Evolutionary conservation across 2,797 vertebrate genomes (phyloP).

Genomic region (Eupleurogrammus muticus): DNA sequence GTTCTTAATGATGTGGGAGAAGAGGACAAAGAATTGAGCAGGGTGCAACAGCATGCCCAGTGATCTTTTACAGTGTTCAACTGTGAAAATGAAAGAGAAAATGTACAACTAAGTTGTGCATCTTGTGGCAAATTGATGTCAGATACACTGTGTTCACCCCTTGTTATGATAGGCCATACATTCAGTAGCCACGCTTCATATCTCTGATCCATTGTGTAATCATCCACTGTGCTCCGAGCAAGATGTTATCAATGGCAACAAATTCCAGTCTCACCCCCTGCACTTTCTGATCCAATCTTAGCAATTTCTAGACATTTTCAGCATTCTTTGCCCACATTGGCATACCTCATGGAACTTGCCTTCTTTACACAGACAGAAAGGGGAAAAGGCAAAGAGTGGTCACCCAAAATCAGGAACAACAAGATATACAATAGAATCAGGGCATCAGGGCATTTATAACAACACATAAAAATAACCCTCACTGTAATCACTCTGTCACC

Average conservation of each 20-base stretch:
- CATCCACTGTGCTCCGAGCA: constrained; percentile 5
- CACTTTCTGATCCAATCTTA: constrained; percentile 44
- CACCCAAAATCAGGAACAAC: constrained; percentile 35
- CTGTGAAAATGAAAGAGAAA: constrained; percentile 4
- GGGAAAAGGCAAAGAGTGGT: constrained; percentile 52
- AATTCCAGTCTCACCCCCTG: constrained; percentile 61
- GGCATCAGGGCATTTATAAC: no score
- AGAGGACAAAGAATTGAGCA: constrained; percentile 23
- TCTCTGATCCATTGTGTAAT: constrained; percentile 28
- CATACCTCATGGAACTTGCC: constrained; percentile 56
- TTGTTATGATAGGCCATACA: constrained; percentile 3
- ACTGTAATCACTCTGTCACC: no score
- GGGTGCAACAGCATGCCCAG: constrained; percentile 25
- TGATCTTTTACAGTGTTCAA: constrained; percentile 34
- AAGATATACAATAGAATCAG: constrained; percentile 59
- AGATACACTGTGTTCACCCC: neutral
- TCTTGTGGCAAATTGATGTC: neutral
- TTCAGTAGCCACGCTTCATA: constrained; percentile 9
- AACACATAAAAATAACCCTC: no score
- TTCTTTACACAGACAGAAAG: constrained; percentile 43
- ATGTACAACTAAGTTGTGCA: neutral
- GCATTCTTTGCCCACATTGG: constrained; percentile 64
- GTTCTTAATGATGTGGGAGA: constrained; percentile 25
- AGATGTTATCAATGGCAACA: constrained; percentile 52
- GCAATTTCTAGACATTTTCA: constrained; percentile 56